These are phyloP conservation scores for Gortyna flavago DNA, from an alignment of 2,888 invertebrate genomes.

Conservation along the genomic window DNA sequence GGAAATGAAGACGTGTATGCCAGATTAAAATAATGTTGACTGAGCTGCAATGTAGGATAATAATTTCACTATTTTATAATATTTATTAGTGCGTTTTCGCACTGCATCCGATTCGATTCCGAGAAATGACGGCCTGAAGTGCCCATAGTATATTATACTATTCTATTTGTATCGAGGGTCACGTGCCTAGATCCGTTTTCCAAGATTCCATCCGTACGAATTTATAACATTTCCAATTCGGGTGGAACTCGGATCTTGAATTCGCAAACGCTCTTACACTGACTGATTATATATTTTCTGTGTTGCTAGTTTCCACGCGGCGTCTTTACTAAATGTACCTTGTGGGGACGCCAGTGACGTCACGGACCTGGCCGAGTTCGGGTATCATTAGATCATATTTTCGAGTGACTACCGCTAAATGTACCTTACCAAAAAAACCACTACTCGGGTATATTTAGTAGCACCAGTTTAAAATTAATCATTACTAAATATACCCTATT, in stretches of 20 bases:
- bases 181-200: neutral
- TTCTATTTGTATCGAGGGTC: neutral
- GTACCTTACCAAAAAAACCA: no score
- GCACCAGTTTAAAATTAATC: no score
- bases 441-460: no score
- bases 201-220: neutral
- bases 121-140: neutral
- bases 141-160: neutral
- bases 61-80: slow-evolving; percentile 1
- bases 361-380: no score
- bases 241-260: neutral
- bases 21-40: neutral
- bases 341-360: no score
- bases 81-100: neutral
- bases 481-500: no score
- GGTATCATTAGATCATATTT: no score
- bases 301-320: neutral
- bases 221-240: neutral
- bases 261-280: neutral
- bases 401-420: no score
- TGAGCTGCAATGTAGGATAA: slow-evolving; percentile 8
- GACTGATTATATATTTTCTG: neutral
- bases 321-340: no score
- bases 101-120: neutral
- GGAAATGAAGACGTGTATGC: slow-evolving; percentile 1